Conservation (phyloP, 2,113 vertebrate genomes). For the Microcebus griseorufus region DNA sequence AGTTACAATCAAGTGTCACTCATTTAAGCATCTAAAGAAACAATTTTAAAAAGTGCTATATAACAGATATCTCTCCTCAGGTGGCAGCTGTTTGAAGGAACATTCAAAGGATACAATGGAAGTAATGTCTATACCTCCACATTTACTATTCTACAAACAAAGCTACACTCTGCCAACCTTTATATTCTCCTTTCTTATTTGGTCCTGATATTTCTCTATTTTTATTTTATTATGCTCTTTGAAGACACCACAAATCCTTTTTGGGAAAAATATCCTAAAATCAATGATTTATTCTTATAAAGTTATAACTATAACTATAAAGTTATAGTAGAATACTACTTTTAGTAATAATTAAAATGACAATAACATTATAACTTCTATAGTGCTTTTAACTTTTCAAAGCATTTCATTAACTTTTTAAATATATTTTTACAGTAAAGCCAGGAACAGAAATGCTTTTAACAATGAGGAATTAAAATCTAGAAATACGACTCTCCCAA, state of each 20-base stretch:
- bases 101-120: background rate
- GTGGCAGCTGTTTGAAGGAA: conserved; percentile 2
- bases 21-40: background rate
- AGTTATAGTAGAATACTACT: background rate
- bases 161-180: background rate
- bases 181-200: background rate
- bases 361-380: background rate
- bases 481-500: background rate
- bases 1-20: background rate
- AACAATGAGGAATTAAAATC: background rate
- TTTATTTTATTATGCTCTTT: conserved; percentile 33
- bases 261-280: background rate
- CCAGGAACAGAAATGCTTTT: background rate
- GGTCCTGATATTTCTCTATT: background rate
- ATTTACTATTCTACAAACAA: background rate
- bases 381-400: background rate
- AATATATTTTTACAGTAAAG: background rate
- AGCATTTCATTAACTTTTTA: background rate
- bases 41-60: background rate
- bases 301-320: background rate
- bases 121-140: background rate
- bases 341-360: background rate
- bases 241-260: background rate
- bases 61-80: background rate
- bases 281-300: background rate